Conservation (phyloP, 2,113 vertebrate genomes). For the Hipposideros armiger region DNA sequence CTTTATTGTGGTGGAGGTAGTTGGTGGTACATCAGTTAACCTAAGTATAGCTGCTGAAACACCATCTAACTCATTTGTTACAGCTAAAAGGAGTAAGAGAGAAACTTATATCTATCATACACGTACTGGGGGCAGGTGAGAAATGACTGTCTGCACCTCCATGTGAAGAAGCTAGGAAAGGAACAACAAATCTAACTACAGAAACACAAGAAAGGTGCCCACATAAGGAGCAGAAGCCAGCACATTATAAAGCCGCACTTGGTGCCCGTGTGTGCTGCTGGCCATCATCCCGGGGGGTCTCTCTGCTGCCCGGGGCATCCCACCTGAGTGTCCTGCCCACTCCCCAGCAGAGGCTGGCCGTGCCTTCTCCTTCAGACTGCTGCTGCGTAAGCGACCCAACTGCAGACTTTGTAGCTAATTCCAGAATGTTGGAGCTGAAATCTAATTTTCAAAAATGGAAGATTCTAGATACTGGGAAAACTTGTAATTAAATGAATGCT, state of each 20-base stretch:
- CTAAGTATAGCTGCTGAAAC: background rate
- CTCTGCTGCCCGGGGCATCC: too few species aligned
- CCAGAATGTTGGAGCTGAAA: background rate
- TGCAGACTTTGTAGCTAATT: background rate
- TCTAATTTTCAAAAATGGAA: too few species aligned
- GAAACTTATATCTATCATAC: background rate
- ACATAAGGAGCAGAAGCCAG: too few species aligned
- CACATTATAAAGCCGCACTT: background rate
- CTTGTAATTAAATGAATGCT: background rate
- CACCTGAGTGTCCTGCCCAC: too few species aligned
- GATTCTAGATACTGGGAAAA: background rate
- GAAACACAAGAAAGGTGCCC: too few species aligned
- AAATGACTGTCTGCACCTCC: background rate
- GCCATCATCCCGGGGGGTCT: too few species aligned
- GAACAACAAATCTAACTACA: background rate
- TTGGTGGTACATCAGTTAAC: background rate
- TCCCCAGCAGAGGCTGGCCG: too few species aligned
- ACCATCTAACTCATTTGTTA: background rate
- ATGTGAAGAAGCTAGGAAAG: background rate
- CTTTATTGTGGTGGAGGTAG: background rate
- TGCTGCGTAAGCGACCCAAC: background rate
- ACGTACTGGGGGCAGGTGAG: background rate
- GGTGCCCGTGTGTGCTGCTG: too few species aligned
- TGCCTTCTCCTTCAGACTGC: too few species aligned
- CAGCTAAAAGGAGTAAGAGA: too few species aligned